A percentile compares a stretch with the other conserved stretches of the same genome.
These are phyloP conservation scores for Dolichoris vasculosae DNA, from an alignment of 1,140 invertebrate species.

Conservation along the genomic window DNA sequence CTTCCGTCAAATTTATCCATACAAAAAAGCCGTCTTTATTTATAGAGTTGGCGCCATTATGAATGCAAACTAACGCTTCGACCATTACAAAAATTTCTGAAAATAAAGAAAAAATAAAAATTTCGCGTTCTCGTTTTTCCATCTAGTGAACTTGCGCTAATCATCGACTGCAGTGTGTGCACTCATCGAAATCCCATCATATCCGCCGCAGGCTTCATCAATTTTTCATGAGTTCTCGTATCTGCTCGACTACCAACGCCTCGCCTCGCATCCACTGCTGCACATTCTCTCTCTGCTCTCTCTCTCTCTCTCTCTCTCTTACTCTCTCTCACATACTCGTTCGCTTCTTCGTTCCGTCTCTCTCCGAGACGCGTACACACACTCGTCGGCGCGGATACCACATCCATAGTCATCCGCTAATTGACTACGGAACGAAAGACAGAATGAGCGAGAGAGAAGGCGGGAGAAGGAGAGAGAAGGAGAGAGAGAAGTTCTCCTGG, in stretches of 20 bases:
- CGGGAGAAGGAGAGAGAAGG: constrained; percentile 7
- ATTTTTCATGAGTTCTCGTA: constrained; percentile 48
- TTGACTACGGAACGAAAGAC: constrained; percentile 46
- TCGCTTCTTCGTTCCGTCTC: not conserved
- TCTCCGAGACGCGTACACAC: not conserved
- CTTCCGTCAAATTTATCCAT: not conserved
- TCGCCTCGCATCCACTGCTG: constrained; percentile 21
- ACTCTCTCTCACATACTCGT: not conserved
- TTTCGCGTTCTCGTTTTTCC: constrained; percentile 27
- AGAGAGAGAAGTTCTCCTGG: constrained; percentile 1
- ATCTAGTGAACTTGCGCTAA: constrained; percentile 29
- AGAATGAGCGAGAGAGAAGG: not conserved
- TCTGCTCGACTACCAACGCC: constrained; percentile 15
- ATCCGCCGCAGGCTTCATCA: constrained; percentile 46
- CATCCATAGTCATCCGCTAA: constrained; percentile 41
- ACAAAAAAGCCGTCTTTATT: constrained; percentile 24
- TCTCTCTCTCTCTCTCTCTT: not conserved
- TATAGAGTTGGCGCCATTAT: constrained; percentile 8
- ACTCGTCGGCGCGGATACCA: not conserved
- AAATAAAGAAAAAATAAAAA: constrained; percentile 1
- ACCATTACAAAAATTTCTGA: constrained; percentile 22
- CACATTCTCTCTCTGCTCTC: not conserved
- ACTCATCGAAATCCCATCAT: constrained; percentile 19
- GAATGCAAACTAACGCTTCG: not conserved
- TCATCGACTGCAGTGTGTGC: constrained; percentile 20